These are phyloP conservation scores for Gadopsis marmoratus DNA, from an alignment of 2,797 vertebrate species.

Conservation along the genomic window DNA sequence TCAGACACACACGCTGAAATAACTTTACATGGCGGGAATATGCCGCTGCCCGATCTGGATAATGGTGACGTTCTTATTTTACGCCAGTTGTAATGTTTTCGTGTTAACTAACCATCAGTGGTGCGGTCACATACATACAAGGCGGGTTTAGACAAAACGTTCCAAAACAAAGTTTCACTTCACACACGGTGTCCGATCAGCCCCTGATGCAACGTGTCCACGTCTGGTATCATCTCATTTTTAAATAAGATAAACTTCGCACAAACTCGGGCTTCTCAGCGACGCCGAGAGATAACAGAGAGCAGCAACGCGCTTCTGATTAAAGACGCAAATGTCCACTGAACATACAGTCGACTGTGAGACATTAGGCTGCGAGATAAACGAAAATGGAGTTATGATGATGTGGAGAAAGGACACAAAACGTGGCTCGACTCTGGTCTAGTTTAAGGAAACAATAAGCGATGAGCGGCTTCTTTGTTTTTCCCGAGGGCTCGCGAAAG, in stretches of 20 bases:
- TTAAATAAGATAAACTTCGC: not conserved
- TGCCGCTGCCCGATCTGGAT: slow-evolving; percentile 38
- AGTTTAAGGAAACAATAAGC: slow-evolving; percentile 27
- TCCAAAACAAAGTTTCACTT: slow-evolving; percentile 27
- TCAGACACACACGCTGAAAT: not conserved
- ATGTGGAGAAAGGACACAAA: slow-evolving; percentile 1
- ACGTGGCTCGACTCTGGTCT: slow-evolving; percentile 30
- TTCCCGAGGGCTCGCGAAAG: not conserved
- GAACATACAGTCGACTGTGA: not conserved
- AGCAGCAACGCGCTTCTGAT: not conserved
- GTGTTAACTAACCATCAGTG: slow-evolving; percentile 31
- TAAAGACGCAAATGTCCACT: not conserved
- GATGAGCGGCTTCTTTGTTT: slow-evolving; percentile 1
- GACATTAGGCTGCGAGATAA: not conserved
- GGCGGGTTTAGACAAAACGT: slow-evolving; percentile 29
- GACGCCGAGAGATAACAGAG: not conserved
- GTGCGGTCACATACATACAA: not conserved
- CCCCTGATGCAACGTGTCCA: slow-evolving; percentile 42
- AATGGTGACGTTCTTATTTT: slow-evolving; percentile 26
- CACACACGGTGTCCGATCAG: slow-evolving; percentile 11
- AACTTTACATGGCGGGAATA: slow-evolving; percentile 51
- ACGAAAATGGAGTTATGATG: not conserved
- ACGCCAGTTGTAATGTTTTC: slow-evolving; percentile 21
- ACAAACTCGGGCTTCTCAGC: not conserved
- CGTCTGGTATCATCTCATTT: not conserved